Evolutionary conservation across 2,888 invertebrate species (phyloP).

Genomic region (Podabrus alpinus): DNA sequence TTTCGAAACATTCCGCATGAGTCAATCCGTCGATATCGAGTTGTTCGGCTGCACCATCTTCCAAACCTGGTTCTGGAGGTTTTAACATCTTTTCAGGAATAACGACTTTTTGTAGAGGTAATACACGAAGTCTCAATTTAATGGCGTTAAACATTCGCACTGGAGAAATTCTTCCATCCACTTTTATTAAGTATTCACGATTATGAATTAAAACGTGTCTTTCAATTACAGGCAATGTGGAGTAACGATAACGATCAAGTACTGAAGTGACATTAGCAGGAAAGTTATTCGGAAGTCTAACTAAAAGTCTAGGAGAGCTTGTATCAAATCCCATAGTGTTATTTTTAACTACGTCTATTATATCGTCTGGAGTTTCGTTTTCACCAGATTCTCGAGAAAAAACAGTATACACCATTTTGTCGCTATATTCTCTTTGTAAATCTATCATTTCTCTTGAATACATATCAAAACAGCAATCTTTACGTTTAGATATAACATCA

Average conservation of each 20-base stretch:
- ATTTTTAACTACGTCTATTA: slow-evolving; percentile 37
- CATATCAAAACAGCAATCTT: slow-evolving; percentile 47
- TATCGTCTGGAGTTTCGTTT: slow-evolving; percentile 43
- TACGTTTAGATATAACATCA: slow-evolving; percentile 58
- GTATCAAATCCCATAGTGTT: slow-evolving; percentile 30
- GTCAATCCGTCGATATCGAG: slow-evolving; percentile 36
- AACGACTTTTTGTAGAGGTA: slow-evolving; percentile 50
- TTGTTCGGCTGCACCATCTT: slow-evolving; percentile 38
- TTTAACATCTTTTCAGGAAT: slow-evolving; percentile 47
- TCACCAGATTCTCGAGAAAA: slow-evolving; percentile 46
- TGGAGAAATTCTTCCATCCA: slow-evolving; percentile 61
- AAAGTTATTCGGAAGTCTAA: slow-evolving; percentile 58
- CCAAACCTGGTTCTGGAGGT: slow-evolving; percentile 24
- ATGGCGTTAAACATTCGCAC: slow-evolving; percentile 59
- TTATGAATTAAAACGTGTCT: slow-evolving; percentile 59
- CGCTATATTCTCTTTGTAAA: slow-evolving; percentile 37
- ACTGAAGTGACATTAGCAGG: slow-evolving; percentile 55
- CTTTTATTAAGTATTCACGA: slow-evolving; percentile 61
- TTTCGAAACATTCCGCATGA: slow-evolving; percentile 48
- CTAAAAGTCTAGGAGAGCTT: slow-evolving; percentile 55
- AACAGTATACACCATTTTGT: slow-evolving; percentile 54
- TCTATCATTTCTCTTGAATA: slow-evolving; percentile 43
- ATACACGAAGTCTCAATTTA: slow-evolving; percentile 52
- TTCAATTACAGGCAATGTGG: slow-evolving; percentile 57
- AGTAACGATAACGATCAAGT: slow-evolving; percentile 58